Base-by-base conservation (phyloP, 2,797 vertebrate genomes). In the Gorsachius magnificus region DNA sequence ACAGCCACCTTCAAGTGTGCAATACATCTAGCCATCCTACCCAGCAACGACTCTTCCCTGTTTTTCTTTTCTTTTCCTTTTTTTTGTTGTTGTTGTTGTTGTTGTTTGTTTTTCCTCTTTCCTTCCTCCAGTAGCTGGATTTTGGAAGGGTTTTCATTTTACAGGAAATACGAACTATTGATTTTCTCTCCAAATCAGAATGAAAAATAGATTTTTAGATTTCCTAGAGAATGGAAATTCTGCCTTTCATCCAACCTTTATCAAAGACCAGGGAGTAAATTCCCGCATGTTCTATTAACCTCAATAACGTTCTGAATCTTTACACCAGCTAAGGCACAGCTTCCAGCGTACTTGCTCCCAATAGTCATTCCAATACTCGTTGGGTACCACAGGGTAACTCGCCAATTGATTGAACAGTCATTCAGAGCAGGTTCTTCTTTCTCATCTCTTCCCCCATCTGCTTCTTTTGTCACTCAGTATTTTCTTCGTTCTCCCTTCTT, bases 351-450 rank as follows among this genome's bases (percentile, higher is more conserved):
- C 24, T 93, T 71, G 7, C 11, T 87, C 43, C 41, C 41, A 36
- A 0, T 2, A 66, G 48, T 80, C 35, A 17, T 63, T 57, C 65
- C 22, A 45, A 0, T 35, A 22, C 12, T 90, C 4, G 0, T 15
- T 78, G 35, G 12, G 18, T 77, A 56, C 63, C 29, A 56, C 25
- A 68, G 35, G 25, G 81, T 78, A 79, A 43, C 26, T 69, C 4
- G 3, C 11, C 13, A 81, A 29, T 33, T 72, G 29, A 75, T 5
- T 56, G 48, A 90, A 61, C 9, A 13, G 13, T 41, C 77, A 43
- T 64, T 91, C n/a, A 33, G 18, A 56, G 15, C 29, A 74, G 14
- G 9, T 45, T 53, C 4, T 63, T 60, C 5, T 19, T 45, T 45
- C 45, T 45, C 45, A 19, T 19, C 31, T n/a, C 11, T 43, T 36